These are phyloP conservation scores for Phortica variegata DNA, from an alignment of 1,140 invertebrate species.

Conservation along the genomic window DNA sequence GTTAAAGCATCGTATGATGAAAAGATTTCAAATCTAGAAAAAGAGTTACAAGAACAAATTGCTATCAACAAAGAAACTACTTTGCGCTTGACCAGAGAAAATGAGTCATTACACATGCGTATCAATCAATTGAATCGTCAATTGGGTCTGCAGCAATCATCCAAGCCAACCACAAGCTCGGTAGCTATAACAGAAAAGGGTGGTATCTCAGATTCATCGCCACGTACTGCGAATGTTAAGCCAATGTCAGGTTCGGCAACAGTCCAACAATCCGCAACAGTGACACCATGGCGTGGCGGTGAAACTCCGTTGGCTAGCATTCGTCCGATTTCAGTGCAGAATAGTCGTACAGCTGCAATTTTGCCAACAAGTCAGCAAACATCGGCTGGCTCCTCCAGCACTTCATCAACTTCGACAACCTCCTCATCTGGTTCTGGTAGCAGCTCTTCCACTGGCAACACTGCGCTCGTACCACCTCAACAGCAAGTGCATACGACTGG, in stretches of 20 bases:
- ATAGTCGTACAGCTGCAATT: constrained; percentile 74
- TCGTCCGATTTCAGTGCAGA: constrained; percentile 79
- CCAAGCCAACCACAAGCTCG: constrained; percentile 67
- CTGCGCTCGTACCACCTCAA: constrained; percentile 66
- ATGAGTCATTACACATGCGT: constrained; percentile 74
- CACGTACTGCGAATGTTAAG: constrained; percentile 85
- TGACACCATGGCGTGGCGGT: constrained; percentile 64
- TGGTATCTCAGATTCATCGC: constrained; percentile 74
- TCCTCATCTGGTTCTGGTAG: constrained; percentile 27
- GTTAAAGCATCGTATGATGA: constrained; percentile 74
- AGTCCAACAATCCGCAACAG: constrained; percentile 60
- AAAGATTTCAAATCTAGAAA: constrained; percentile 70
- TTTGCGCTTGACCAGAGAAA: constrained; percentile 65
- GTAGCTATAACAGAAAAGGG: constrained; percentile 67
- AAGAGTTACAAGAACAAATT: constrained; percentile 72
- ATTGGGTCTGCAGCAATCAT: constrained; percentile 68
- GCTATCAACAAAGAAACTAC: constrained; percentile 66
- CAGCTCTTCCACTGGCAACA: constrained; percentile 53
- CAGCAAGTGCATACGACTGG: constrained; percentile 63
- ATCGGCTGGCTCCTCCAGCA: constrained; percentile 20
- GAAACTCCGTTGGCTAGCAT: constrained; percentile 89
- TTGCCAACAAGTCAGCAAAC: constrained; percentile 67
- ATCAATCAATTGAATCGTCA: constrained; percentile 77
- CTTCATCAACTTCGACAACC: constrained; percentile 37
- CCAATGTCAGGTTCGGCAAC: constrained; percentile 77